These are phyloP conservation scores for Coluber constrictor DNA, from an alignment of 2,797 vertebrate species.

Conservation along the genomic window DNA sequence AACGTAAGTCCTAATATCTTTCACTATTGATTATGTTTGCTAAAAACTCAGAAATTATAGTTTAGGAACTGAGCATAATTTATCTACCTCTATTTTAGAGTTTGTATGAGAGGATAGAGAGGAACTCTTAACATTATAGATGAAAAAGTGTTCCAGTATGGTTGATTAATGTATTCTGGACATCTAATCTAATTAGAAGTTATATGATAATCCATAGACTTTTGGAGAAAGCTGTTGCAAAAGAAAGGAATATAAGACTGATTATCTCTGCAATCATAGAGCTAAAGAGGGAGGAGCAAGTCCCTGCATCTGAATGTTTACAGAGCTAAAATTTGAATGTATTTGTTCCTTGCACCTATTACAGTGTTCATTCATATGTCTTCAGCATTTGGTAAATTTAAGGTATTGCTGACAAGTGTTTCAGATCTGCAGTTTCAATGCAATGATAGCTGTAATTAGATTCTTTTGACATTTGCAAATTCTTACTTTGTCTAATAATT, in stretches of 20 bases:
- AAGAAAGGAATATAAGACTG: background rate
- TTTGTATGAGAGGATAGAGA: background rate
- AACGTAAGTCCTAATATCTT: background rate
- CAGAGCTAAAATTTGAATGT: background rate
- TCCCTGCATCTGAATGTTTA: background rate
- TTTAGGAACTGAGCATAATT: background rate
- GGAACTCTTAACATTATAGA: background rate
- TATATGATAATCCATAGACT: background rate
- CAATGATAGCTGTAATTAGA: background rate
- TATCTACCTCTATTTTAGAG: background rate
- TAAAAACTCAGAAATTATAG: background rate
- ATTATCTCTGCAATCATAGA: background rate
- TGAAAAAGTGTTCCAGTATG: background rate
- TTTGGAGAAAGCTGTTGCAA: background rate
- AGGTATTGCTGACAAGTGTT: background rate
- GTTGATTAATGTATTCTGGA: background rate
- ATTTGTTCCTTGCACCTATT: background rate
- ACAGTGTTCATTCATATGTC: background rate
- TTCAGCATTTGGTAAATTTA: background rate
- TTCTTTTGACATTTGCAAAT: background rate
- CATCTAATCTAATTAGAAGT: background rate
- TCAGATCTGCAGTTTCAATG: background rate
- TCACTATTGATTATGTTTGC: background rate
- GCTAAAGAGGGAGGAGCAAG: background rate
- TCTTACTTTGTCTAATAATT: background rate